Percentiles rank a stretch among this genome's conserved stretches.
phyloP scores from a whole-genome alignment of 2,888 invertebrate species.

The Pammene aurita region DNA sequence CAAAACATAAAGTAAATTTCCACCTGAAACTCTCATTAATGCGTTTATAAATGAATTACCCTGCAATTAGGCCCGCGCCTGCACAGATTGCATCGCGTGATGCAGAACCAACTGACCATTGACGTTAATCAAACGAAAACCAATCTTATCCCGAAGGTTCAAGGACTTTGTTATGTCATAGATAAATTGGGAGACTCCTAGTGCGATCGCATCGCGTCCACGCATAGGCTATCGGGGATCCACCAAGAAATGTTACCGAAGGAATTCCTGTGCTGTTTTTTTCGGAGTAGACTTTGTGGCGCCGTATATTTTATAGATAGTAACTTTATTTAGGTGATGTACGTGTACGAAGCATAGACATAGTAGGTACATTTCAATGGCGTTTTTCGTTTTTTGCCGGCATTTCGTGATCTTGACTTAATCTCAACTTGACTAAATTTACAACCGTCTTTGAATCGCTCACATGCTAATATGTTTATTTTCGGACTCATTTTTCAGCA shows the following conservation, averaged over 20 bases:
- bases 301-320: background rate
- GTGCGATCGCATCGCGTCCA: conserved; percentile 58
- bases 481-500: too few relatives aligned
- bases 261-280: conserved; percentile 42
- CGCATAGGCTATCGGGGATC: conserved; percentile 66
- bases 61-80: conserved; percentile 29
- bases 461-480: too few relatives aligned
- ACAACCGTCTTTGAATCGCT: background rate
- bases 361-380: too few relatives aligned
- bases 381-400: too few relatives aligned
- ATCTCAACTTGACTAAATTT: background rate
- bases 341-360: too few relatives aligned
- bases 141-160: background rate
- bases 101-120: conserved; percentile 4
- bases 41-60: conserved; percentile 31
- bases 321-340: too few relatives aligned
- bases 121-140: background rate
- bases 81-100: conserved; percentile 31
- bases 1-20: background rate
- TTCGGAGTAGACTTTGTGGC: conserved; percentile 9
- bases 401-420: too few relatives aligned
- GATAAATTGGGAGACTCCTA: conserved; percentile 8
- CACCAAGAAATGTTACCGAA: conserved; percentile 65
- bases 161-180: background rate
- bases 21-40: conserved; percentile 30